phyloP scores from a whole-genome alignment of 1,140 invertebrate species.

The Drosophila nannoptera region DNA sequence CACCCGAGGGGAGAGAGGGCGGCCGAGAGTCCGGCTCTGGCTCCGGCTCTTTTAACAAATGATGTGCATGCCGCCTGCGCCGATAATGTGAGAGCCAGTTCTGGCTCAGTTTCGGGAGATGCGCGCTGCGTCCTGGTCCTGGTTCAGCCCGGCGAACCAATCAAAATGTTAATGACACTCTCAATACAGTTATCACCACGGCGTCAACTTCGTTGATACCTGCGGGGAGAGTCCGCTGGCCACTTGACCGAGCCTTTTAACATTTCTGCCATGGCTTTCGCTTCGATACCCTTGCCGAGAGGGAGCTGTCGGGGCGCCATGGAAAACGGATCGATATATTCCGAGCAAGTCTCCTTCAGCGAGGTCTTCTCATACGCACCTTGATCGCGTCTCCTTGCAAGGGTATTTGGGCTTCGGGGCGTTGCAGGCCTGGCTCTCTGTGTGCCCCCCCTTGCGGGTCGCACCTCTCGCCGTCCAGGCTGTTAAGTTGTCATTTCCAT shows the following conservation, averaged over 20 bases:
- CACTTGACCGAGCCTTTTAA: conserved; percentile 70
- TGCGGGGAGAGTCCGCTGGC: neutral
- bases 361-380: neutral
- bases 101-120: neutral
- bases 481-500: conserved; percentile 79
- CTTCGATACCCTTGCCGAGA: neutral
- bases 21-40: neutral
- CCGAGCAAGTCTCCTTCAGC: too few species aligned
- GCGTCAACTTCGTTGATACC: conserved; percentile 21
- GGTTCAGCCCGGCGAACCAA: conserved; percentile 52
- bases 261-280: conserved; percentile 58
- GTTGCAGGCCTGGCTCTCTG: neutral
- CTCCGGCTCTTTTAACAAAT: conserved; percentile 70
- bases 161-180: conserved; percentile 79
- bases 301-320: too few species aligned
- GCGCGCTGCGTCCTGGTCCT: neutral
- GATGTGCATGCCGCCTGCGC: conserved; percentile 63
- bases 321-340: too few species aligned
- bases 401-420: conserved; percentile 2
- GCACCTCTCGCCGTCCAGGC: conserved; percentile 12
- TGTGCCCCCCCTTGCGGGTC: neutral
- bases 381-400: neutral
- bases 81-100: conserved; percentile 52
- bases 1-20: neutral
- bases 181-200: conserved; percentile 75